A percentile compares a stretch with the other conserved stretches of the same genome.
Evolutionary conservation across 2,888 invertebrate species (phyloP).

Genomic region (Pachycephus smyrnensis): DNA sequence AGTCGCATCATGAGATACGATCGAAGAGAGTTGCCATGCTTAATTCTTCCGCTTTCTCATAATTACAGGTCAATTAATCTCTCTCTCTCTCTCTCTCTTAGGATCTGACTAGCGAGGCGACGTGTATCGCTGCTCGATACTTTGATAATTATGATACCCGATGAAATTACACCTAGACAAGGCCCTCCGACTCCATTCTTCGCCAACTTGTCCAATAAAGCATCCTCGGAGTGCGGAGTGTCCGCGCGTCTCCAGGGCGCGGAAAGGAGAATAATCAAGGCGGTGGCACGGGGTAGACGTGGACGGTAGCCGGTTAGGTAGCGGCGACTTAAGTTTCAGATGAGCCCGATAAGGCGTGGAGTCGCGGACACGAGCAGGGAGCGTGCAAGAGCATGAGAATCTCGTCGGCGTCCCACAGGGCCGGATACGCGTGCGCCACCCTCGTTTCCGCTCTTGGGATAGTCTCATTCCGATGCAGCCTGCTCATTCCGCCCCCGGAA

Average conservation of each 20-base stretch:
- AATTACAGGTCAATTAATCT: constrained; percentile 2
- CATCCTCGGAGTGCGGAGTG: not conserved
- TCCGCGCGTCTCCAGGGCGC: not conserved
- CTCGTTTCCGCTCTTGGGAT: constrained; percentile 54
- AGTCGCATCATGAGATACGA: not conserved
- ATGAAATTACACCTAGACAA: not conserved
- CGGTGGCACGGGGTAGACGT: not conserved
- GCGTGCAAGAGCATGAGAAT: not conserved
- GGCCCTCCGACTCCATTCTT: not conserved
- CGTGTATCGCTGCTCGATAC: not conserved
- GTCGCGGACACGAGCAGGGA: constrained; percentile 3
- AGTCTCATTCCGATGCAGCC: constrained; percentile 55
- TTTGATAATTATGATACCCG: not conserved
- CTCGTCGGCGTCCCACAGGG: constrained; percentile 43
- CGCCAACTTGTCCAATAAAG: not conserved
- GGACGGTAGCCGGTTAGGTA: constrained; percentile 8
- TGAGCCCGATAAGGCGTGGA: constrained; percentile 3
- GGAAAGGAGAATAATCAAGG: constrained; percentile 1
- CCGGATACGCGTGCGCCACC: constrained; percentile 60
- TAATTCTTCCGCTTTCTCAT: constrained; percentile 3
- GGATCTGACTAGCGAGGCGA: not conserved
- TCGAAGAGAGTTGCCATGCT: not conserved
- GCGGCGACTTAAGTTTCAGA: constrained; percentile 11
- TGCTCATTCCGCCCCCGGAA: constrained; percentile 52
- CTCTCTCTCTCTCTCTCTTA: not conserved